These are phyloP conservation scores for Halcyon badia DNA, from an alignment of 2,797 vertebrate species.

Conservation along the genomic window DNA sequence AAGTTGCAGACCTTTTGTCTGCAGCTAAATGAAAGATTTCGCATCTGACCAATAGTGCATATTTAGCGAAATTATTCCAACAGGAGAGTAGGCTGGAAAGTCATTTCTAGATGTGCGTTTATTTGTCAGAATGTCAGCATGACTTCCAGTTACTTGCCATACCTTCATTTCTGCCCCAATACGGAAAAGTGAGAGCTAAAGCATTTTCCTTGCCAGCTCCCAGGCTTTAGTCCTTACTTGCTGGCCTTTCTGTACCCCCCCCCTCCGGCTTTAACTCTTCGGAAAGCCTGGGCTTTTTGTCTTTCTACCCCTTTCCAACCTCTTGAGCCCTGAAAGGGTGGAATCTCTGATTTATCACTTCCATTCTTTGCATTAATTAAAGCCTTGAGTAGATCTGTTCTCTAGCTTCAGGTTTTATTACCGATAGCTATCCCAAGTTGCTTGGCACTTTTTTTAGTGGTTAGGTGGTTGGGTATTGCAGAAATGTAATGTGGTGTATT, in stretches of 20 bases:
- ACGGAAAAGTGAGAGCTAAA: neutral
- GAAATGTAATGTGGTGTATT: neutral
- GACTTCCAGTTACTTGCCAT: neutral
- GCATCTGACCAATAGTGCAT: neutral
- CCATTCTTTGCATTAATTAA: neutral
- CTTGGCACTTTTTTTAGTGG: neutral
- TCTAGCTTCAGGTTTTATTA: neutral
- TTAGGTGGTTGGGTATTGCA: constrained; percentile 14
- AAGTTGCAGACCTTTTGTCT: neutral
- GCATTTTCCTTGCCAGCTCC: neutral
- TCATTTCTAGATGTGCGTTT: neutral
- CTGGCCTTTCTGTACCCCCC: neutral
- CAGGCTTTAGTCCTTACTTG: neutral
- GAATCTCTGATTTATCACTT: constrained; percentile 26
- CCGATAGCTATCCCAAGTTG: neutral
- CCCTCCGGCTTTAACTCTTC: neutral
- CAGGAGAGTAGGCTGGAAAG: neutral
- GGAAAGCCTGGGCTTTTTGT: neutral
- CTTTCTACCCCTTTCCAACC: neutral
- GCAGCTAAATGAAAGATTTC: neutral
- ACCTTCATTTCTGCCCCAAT: neutral
- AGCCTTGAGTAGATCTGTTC: neutral
- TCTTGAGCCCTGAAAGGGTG: neutral
- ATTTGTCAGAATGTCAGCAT: fast-evolving
- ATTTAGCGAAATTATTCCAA: neutral